phyloP scores from a whole-genome alignment of 1,140 invertebrate species.

The Bombus waltoni region DNA sequence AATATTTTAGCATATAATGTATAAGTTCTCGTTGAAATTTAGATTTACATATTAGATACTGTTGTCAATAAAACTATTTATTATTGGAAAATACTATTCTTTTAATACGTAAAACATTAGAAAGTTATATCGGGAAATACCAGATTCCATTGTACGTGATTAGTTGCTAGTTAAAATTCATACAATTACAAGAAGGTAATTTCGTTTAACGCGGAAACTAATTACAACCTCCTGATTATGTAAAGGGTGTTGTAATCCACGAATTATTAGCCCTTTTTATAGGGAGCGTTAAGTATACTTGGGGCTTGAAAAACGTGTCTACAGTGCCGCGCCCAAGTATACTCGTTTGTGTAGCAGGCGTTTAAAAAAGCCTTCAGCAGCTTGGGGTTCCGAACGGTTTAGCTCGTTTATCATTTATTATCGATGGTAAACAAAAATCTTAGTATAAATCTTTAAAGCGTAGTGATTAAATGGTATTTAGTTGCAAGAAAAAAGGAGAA shows the following conservation, averaged over 20 bases:
- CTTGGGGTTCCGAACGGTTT: slow-evolving; percentile 8
- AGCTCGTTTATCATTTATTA: slow-evolving; percentile 13
- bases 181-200: background rate
- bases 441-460: no score
- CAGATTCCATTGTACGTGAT: background rate
- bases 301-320: slow-evolving; percentile 55
- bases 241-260: background rate
- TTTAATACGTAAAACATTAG: background rate
- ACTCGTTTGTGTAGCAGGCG: slow-evolving; percentile 41
- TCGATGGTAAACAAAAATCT: background rate
- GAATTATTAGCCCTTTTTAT: slow-evolving; percentile 55
- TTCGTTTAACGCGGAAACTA: background rate
- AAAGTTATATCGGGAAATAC: background rate
- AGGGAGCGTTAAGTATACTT: slow-evolving; percentile 31
- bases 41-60: background rate
- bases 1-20: background rate
- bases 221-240: slow-evolving; percentile 24
- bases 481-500: background rate
- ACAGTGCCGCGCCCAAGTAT: slow-evolving; percentile 56
- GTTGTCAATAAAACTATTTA: background rate
- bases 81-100: background rate
- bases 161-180: background rate
- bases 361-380: slow-evolving; percentile 36
- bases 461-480: no score
- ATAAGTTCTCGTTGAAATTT: background rate